phyloP scores from a whole-genome alignment of 2,113 vertebrate species.

The Channa argus region DNA sequence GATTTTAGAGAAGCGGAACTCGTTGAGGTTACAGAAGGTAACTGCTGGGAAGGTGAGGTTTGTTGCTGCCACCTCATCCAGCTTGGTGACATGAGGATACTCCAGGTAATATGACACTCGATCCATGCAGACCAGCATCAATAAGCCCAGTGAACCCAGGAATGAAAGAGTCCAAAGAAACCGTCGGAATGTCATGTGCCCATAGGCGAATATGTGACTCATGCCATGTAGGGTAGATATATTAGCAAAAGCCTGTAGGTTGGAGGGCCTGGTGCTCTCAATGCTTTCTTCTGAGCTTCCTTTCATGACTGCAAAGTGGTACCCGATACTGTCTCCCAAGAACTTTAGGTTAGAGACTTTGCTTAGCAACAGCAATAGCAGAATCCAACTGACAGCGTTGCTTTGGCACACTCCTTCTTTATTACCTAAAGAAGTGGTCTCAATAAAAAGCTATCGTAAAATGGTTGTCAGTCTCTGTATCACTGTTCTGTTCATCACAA shows the following conservation, averaged over 20 bases:
- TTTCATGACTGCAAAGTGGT: slow-evolving; percentile 81
- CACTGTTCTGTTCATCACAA: slow-evolving; percentile 71
- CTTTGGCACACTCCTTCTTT: slow-evolving; percentile 59
- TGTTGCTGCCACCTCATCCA: slow-evolving; percentile 86
- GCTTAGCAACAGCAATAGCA: slow-evolving; percentile 78
- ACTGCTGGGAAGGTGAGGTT: slow-evolving; percentile 91
- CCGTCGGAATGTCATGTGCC: slow-evolving; percentile 88
- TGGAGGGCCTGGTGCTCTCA: slow-evolving; percentile 82
- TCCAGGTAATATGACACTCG: slow-evolving; percentile 88
- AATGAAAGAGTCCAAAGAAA: slow-evolving; percentile 89
- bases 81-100: slow-evolving; percentile 86
- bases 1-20: slow-evolving; percentile 90
- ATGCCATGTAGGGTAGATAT: slow-evolving; percentile 90
- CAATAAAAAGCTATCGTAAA: slow-evolving; percentile 64
- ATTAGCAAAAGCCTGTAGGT: slow-evolving; percentile 89
- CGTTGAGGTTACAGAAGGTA: slow-evolving; percentile 92
- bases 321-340: slow-evolving; percentile 56
- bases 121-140: slow-evolving; percentile 88
- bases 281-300: slow-evolving; percentile 87
- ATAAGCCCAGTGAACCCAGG: slow-evolving; percentile 85
- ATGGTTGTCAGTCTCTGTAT: slow-evolving; percentile 66
- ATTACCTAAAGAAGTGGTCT: slow-evolving; percentile 54
- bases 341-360: slow-evolving; percentile 75
- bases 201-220: slow-evolving; percentile 90
- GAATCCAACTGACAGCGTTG: slow-evolving; percentile 57